A percentile compares a stretch with the other conserved stretches of the same genome.
Evolutionary conservation across 1,140 invertebrate species (phyloP).

Genomic region (Bombus confusus): DNA sequence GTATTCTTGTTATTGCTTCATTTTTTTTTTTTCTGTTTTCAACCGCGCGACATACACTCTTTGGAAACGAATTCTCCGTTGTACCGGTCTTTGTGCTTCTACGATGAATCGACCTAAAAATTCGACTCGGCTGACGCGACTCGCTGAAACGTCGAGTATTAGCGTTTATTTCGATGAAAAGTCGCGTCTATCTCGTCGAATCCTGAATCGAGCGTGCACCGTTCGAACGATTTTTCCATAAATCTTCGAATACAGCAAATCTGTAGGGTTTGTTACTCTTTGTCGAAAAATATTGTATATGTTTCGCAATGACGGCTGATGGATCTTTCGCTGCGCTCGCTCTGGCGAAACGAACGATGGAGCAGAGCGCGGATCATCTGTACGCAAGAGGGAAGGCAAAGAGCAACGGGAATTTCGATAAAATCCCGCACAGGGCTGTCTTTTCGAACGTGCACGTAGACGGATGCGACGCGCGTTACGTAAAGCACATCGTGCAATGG

Average conservation of each 20-base stretch:
- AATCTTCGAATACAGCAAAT: no score
- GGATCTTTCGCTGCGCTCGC: no score
- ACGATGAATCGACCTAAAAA: not conserved
- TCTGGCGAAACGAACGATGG: no score
- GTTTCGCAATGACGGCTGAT: no score
- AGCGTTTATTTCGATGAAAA: not conserved
- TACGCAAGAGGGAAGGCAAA: not conserved
- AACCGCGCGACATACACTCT: not conserved
- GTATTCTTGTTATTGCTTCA: not conserved
- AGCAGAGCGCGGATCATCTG: no score
- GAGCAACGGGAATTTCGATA: not conserved
- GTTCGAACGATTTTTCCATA: not conserved
- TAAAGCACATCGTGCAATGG: slow-evolving; percentile 37
- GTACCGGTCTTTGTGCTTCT: no score
- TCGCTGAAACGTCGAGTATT: not conserved
- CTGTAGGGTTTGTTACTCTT: no score
- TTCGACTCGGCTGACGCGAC: not conserved
- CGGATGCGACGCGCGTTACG: not conserved
- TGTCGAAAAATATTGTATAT: no score
- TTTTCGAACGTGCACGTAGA: not conserved
- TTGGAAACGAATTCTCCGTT: not conserved
- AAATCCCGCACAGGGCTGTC: not conserved
- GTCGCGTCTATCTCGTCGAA: not conserved
- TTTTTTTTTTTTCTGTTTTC: not conserved
- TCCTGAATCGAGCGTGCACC: not conserved